Evolutionary conservation across 2,113 vertebrate genomes (phyloP).

Genomic region (Muntiacus reevesi): DNA sequence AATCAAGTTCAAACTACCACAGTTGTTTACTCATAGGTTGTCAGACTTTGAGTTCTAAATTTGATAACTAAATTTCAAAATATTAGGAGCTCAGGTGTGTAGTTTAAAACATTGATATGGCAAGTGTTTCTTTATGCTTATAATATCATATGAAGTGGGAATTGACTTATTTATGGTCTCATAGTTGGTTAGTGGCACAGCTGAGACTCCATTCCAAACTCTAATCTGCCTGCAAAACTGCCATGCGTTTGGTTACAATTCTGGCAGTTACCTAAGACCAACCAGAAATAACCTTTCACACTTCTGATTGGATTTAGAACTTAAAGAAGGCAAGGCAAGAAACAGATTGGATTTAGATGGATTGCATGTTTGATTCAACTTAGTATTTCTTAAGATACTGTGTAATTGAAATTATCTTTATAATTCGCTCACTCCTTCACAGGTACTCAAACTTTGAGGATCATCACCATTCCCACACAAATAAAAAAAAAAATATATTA

Average conservation of each 20-base stretch:
- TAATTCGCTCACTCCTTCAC: conserved; percentile 33
- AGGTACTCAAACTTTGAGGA: neutral
- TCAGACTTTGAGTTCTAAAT: neutral
- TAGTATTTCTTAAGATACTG: conserved; percentile 59
- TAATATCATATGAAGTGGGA: neutral
- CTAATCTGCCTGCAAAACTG: neutral
- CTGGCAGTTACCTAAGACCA: neutral
- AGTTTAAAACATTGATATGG: neutral
- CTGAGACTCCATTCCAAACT: neutral
- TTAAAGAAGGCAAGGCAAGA: conserved; percentile 34
- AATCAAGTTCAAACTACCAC: neutral
- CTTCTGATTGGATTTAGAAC: conserved; percentile 35
- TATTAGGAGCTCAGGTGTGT: neutral
- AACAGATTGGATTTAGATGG: conserved; percentile 55
- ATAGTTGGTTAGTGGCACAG: neutral
- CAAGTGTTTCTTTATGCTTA: neutral
- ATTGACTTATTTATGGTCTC: neutral
- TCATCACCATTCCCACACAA: neutral
- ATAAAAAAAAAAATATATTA: neutral
- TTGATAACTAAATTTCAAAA: conserved; percentile 33
- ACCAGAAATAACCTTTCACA: conserved; percentile 14
- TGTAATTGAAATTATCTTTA: conserved; percentile 66
- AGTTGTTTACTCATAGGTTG: neutral
- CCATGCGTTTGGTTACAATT: neutral
- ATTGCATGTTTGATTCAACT: conserved; percentile 62